A percentile compares a stretch with the other conserved stretches of the same genome.
Evolutionary conservation across 2,888 invertebrate species (phyloP).

Genomic region (Thymelicus sylvestris): DNA sequence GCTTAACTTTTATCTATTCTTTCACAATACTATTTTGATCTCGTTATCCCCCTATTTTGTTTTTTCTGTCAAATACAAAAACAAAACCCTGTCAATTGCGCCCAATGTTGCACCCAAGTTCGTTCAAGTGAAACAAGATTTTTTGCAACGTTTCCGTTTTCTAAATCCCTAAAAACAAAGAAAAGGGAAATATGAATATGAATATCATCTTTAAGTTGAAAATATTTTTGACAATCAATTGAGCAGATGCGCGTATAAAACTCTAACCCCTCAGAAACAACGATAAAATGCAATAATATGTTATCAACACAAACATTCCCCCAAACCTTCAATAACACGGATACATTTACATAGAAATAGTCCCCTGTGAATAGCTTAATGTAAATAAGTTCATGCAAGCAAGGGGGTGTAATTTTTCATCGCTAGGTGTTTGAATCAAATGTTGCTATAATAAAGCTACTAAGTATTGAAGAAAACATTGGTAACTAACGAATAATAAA

Average conservation of each 20-base stretch:
- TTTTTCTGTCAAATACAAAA: too few relatives aligned
- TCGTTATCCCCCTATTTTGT: background rate
- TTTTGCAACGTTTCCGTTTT: too few relatives aligned
- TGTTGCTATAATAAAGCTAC: too few relatives aligned
- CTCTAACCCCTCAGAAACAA: conserved; percentile 7
- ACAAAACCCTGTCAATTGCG: too few relatives aligned
- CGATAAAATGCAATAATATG: conserved; percentile 21
- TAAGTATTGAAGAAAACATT: too few relatives aligned
- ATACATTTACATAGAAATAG: conserved; percentile 16
- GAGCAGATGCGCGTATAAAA: conserved; percentile 17
- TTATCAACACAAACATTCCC: conserved; percentile 22
- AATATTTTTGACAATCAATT: background rate
- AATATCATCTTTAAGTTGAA: background rate
- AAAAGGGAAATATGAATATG: too few relatives aligned
- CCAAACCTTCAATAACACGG: conserved; percentile 14
- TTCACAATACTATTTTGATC: background rate
- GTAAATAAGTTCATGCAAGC: background rate
- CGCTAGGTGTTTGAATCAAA: background rate
- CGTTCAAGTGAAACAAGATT: too few relatives aligned
- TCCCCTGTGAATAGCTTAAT: background rate
- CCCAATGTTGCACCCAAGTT: too few relatives aligned
- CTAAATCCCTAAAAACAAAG: too few relatives aligned
- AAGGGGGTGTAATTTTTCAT: background rate
- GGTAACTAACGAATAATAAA: too few relatives aligned
- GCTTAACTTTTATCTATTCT: background rate